Percentiles rank a stretch among this genome's conserved stretches.
Evolutionary conservation across 1,140 invertebrate species (phyloP).

Genomic region (Tribolium castaneum): DNA sequence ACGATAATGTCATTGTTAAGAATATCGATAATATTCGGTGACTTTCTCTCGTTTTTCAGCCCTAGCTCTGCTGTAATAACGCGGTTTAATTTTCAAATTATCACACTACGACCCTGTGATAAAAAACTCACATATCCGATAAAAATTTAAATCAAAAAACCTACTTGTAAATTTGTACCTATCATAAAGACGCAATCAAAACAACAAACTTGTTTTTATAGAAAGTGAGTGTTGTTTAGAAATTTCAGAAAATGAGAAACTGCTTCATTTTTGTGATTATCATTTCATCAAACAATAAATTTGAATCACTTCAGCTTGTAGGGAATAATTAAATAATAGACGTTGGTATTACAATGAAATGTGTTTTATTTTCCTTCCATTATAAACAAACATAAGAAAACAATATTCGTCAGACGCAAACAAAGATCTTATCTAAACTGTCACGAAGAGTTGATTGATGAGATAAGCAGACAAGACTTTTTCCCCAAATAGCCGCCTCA

Average conservation of each 20-base stretch:
- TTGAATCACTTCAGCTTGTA: constrained; percentile 36
- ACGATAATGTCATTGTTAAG: not conserved
- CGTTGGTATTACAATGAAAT: constrained; percentile 35
- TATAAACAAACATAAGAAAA: constrained; percentile 12
- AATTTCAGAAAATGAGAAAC: not conserved
- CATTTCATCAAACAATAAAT: constrained; percentile 1
- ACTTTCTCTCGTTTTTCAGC: not conserved
- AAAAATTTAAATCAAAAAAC: constrained; percentile 31
- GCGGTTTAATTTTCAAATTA: constrained; percentile 7
- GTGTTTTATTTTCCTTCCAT: constrained; percentile 17
- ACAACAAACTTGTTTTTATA: constrained; percentile 6
- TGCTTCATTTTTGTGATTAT: constrained; percentile 17
- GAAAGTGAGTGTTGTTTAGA: not conserved
- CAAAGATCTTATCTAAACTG: not conserved
- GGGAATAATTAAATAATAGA: constrained; percentile 28
- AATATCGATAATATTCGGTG: not conserved
- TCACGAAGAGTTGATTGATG: constrained; percentile 1
- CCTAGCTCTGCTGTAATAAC: constrained; percentile 15
- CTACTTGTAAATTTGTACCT: constrained; percentile 13
- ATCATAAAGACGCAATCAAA: constrained; percentile 9
- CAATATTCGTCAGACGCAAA: not conserved
- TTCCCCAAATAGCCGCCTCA: not conserved
- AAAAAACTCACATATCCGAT: constrained; percentile 35
- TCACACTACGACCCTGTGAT: constrained; percentile 43
- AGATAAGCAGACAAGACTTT: not conserved